Conservation (phyloP, 2,888 invertebrate genomes). For the Ichneumon xanthorius region DNA sequence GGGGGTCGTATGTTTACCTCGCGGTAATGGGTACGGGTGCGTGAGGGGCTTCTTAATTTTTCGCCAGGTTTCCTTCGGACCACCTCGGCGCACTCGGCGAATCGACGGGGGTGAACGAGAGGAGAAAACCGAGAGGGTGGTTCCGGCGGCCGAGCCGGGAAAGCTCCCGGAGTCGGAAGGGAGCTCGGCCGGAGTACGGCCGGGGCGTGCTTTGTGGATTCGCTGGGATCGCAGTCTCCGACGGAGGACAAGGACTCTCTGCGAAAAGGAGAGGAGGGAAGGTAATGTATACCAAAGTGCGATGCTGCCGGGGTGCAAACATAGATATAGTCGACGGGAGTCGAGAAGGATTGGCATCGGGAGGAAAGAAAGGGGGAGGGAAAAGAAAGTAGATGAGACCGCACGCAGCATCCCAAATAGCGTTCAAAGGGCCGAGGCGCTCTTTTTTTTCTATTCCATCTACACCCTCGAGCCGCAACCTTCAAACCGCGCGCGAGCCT, state of each 20-base stretch:
- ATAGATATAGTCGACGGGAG: conserved; percentile 41
- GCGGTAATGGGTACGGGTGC: conserved; percentile 77
- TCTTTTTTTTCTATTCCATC: conserved; percentile 71
- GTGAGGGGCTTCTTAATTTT: conserved; percentile 80
- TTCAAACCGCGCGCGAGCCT: neutral
- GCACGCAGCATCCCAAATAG: conserved; percentile 76
- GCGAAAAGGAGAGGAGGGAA: conserved; percentile 31
- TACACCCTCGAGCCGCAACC: conserved; percentile 23
- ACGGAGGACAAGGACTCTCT: conserved; percentile 33
- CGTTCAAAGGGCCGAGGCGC: conserved; percentile 71
- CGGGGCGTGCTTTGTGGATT: conserved; percentile 68
- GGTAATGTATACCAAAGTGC: conserved; percentile 58
- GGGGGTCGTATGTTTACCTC: conserved; percentile 72
- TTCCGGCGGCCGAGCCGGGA: conserved; percentile 48
- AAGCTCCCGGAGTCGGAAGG: conserved; percentile 27
- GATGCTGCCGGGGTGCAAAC: conserved; percentile 18
- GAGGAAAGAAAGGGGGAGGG: conserved; percentile 62
- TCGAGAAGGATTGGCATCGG: conserved; percentile 46
- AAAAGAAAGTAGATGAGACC: conserved; percentile 59
- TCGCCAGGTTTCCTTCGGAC: conserved; percentile 49
- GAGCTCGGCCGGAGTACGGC: neutral
- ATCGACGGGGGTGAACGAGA: conserved; percentile 54
- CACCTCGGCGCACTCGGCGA: conserved; percentile 29
- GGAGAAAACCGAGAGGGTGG: conserved; percentile 40
- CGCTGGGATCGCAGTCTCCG: conserved; percentile 61